These are phyloP conservation scores for Campylorhamphus procurvoides DNA, from an alignment of 2,113 vertebrate species.

Conservation along the genomic window DNA sequence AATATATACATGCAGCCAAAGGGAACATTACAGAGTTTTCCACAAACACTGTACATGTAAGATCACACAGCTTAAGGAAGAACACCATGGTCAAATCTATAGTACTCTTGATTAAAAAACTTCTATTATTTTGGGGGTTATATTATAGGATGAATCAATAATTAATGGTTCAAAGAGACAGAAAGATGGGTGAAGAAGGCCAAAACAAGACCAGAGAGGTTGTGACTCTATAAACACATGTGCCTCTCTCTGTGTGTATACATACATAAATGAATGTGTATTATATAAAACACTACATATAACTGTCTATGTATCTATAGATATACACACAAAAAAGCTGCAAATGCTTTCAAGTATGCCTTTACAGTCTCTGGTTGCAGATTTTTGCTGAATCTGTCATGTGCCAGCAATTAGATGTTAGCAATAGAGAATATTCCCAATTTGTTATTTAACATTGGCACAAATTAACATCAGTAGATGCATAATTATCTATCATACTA, in stretches of 20 bases:
- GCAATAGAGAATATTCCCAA: background rate
- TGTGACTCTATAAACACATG: accelerated
- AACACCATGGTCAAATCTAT: background rate
- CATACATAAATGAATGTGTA: background rate
- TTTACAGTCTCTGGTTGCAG: background rate
- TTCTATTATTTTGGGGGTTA: background rate
- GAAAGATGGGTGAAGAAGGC: background rate
- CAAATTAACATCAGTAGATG: background rate
- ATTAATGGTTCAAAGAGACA: background rate
- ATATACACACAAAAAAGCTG: background rate
- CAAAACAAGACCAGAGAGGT: background rate
- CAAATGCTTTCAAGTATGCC: background rate
- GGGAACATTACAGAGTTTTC: background rate
- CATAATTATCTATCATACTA: background rate
- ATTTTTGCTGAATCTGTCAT: background rate
- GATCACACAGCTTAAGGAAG: background rate
- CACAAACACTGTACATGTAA: background rate
- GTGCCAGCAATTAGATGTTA: background rate
- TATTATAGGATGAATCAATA: background rate
- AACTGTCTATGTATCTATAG: background rate
- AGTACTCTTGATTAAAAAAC: background rate
- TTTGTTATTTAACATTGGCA: background rate
- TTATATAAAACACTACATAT: background rate
- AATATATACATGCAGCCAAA: background rate
- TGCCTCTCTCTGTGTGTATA: background rate